Percentiles rank a stretch among this genome's conserved stretches.
phyloP scores from a whole-genome alignment of 2,888 invertebrate genomes.

The Parthenolecanium corni region DNA sequence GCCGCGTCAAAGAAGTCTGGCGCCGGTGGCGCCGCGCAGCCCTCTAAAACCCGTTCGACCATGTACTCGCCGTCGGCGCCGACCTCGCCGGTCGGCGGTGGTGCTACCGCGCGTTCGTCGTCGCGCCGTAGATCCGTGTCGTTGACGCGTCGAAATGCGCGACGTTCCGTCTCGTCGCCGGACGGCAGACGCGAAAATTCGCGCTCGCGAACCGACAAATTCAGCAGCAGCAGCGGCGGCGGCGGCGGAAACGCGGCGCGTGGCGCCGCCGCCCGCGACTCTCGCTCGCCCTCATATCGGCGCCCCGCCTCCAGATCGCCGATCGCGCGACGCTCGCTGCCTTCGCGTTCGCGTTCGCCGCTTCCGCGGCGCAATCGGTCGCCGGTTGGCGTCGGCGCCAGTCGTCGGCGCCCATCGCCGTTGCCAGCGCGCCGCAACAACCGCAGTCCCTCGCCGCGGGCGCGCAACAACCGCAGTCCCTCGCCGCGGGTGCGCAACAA shows the following conservation, averaged over 20 bases:
- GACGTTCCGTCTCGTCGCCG: constrained; percentile 14
- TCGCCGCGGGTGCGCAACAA: constrained; percentile 19
- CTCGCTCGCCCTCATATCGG: constrained; percentile 5
- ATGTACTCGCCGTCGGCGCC: constrained; percentile 24
- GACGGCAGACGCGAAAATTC: constrained; percentile 8
- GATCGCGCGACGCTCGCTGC: not conserved
- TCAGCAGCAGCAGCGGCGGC: not conserved
- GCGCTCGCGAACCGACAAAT: constrained; percentile 23
- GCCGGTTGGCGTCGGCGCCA: not conserved
- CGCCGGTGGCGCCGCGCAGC: not conserved
- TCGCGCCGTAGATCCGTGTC: not conserved
- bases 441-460: constrained; percentile 4
- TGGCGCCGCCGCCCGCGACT: no score
- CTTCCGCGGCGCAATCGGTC: constrained; percentile 4
- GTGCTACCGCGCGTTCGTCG: constrained; percentile 15
- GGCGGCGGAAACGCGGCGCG: no score
- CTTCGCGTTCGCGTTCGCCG: constrained; percentile 14
- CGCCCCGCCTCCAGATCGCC: constrained; percentile 13
- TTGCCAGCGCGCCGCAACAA: constrained; percentile 15
- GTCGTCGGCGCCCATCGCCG: constrained; percentile 1
- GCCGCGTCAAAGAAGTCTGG: no score
- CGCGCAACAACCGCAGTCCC: not conserved
- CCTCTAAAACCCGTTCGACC: not conserved
- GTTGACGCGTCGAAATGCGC: constrained; percentile 17
- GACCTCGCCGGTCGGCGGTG: not conserved